These are phyloP conservation scores for Caranx melampygus DNA, from an alignment of 2,113 vertebrate species.

Conservation along the genomic window DNA sequence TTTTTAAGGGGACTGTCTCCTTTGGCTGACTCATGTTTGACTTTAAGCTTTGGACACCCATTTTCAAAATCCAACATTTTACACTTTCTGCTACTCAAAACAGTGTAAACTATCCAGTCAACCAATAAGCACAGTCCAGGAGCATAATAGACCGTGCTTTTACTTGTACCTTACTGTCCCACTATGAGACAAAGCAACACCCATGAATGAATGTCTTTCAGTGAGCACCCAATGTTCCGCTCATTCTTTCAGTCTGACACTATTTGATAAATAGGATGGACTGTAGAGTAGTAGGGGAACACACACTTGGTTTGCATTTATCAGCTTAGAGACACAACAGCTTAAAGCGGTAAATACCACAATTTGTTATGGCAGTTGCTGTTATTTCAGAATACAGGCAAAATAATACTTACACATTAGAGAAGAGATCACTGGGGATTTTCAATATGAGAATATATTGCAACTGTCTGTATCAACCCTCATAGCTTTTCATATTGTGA, in stretches of 20 bases:
- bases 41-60: slow-evolving; percentile 25
- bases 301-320: slow-evolving; percentile 40
- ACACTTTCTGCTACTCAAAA: slow-evolving; percentile 34
- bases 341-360: slow-evolving; percentile 45
- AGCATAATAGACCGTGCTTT: slow-evolving; percentile 53
- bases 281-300: slow-evolving; percentile 36
- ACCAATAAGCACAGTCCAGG: slow-evolving; percentile 38
- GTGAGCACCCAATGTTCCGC: slow-evolving; percentile 46
- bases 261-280: slow-evolving; percentile 45
- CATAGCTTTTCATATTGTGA: slow-evolving; percentile 38
- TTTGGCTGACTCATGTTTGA: slow-evolving; percentile 53
- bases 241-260: slow-evolving; percentile 50
- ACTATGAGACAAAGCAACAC: slow-evolving; percentile 78
- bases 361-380: slow-evolving; percentile 49
- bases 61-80: slow-evolving; percentile 32
- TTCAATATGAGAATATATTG: slow-evolving; percentile 52
- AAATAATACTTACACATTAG: slow-evolving; percentile 46
- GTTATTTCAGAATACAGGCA: slow-evolving; percentile 50
- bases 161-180: slow-evolving; percentile 66
- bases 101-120: slow-evolving; percentile 46
- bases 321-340: slow-evolving; percentile 44
- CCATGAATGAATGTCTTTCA: slow-evolving; percentile 71
- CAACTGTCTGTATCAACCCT: slow-evolving; percentile 22
- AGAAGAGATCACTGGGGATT: slow-evolving; percentile 5
- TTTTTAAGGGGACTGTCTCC: slow-evolving; percentile 16